Evolutionary conservation across 2,797 vertebrate genomes (phyloP).

Genomic region (Sebastes iracundus): DNA sequence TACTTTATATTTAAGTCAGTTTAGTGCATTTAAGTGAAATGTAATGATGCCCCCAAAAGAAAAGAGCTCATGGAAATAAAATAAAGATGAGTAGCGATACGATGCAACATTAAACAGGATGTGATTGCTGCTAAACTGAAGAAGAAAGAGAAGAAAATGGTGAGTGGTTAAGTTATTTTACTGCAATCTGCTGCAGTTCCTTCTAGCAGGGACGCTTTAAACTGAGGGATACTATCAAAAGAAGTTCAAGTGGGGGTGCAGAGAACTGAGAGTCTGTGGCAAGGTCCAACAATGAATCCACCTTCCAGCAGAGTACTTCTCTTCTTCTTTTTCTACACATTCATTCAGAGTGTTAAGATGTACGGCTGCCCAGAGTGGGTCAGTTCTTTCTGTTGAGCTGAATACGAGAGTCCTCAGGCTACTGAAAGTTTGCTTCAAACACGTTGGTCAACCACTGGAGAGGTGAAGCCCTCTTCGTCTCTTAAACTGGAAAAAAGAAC

Average conservation of each 20-base stretch:
- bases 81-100: not conserved
- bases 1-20: not conserved
- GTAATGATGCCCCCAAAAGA: not conserved
- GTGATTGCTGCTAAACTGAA: not conserved
- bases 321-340: not conserved
- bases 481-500: not conserved
- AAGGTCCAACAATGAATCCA: not conserved
- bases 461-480: not conserved
- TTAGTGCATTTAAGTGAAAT: not conserved
- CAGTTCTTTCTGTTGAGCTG: not conserved
- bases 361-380: not conserved
- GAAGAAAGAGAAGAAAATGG: too few species aligned
- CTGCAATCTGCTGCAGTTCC: not conserved
- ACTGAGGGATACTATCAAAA: not conserved
- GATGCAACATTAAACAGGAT: not conserved
- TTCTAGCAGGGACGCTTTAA: not conserved
- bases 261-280: not conserved
- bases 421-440: not conserved
- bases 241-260: not conserved
- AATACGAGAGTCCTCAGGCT: not conserved
- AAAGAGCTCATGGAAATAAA: not conserved
- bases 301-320: not conserved
- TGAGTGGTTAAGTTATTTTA: not conserved
- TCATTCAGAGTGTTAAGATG: not conserved
- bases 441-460: not conserved